Evolutionary conservation across 2,113 vertebrate species (phyloP).

Genomic region (Lycaon pictus): DNA sequence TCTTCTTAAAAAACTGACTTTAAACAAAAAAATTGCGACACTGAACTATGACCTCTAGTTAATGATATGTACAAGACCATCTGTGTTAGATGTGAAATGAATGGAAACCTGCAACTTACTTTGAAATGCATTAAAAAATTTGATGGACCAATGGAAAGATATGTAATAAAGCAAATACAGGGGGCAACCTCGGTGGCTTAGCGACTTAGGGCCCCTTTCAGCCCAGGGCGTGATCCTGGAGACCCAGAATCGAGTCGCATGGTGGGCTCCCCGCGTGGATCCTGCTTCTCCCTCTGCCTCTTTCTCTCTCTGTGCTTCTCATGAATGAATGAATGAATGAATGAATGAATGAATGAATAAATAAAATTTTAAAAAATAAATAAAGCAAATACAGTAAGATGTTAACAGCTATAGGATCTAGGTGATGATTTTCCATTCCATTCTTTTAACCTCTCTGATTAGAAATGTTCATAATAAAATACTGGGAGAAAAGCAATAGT

Average conservation of each 20-base stretch:
- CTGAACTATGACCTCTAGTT: background rate
- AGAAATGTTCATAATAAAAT: slow-evolving; percentile 44
- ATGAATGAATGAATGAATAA: too few species aligned
- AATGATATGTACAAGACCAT: background rate
- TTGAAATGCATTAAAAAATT: slow-evolving; percentile 49
- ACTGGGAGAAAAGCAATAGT: background rate
- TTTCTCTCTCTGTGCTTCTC: too few species aligned
- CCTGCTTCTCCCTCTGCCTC: too few species aligned
- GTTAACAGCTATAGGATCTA: background rate
- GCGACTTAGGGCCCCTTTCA: too few species aligned
- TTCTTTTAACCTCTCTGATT: slow-evolving; percentile 24
- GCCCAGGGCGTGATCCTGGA: too few species aligned
- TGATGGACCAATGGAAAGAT: background rate
- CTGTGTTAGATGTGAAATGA: background rate
- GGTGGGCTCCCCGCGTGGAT: too few species aligned
- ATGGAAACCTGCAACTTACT: background rate
- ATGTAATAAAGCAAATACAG: background rate
- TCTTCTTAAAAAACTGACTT: slow-evolving; percentile 45
- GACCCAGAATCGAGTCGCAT: too few species aligned
- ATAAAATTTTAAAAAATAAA: background rate
- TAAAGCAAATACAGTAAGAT: background rate
- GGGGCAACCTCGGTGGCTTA: too few species aligned
- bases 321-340: too few species aligned
- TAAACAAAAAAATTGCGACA: slow-evolving; percentile 38
- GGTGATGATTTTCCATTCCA: background rate